Evolutionary conservation across 2,113 vertebrate species (phyloP), one percentile per base, ranked within the genome.

Genomic region (Henicopernis longicauda): DNA sequence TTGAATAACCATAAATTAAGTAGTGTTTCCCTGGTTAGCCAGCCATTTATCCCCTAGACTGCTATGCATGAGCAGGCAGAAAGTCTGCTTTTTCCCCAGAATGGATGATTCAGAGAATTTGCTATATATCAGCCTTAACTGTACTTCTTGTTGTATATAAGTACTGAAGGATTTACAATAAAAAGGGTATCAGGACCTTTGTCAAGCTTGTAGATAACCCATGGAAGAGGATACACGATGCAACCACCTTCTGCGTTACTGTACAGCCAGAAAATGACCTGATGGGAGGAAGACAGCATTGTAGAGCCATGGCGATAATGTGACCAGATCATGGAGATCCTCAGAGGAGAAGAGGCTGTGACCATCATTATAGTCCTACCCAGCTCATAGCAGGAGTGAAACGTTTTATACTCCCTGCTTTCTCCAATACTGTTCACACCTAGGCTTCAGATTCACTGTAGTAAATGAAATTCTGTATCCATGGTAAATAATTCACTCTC

Each of bases 61-160:
- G 82, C 47, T 65, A 7, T 17, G 50, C 45, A 26, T 58, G 38
- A 89, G 54, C 54, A 77, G 71, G 49, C 38, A 90, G 23, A 38
- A 71, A 76, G 19, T 44, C 34, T 82, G 38, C 26, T 12, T 88
- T 88, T 72, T 55, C 22, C 32, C 32, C 61, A 50, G n/a, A 29
- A 72, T 8, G 26, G 63, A 34, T 52, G 63, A 44, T 63, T 40
- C 71, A 47, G 70, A 79, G 82, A 38, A n/a, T 79, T 74, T 82
- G 26, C 76, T 58, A 3, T 78, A 0, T 8, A 42, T 69, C 78
- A 76, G 44, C 36, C 67, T 72, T 69, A 82, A 27, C 15, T 32
- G 36, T 44, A 31, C 29, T 45, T 4, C 26, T 69, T 16, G 27
- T 71, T 63, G 32, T 50, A 13, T 0, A 0, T 13, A n/a, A 45